These are phyloP conservation scores for Caretta caretta DNA, from an alignment of 2,113 vertebrate species.

Conservation along the genomic window DNA sequence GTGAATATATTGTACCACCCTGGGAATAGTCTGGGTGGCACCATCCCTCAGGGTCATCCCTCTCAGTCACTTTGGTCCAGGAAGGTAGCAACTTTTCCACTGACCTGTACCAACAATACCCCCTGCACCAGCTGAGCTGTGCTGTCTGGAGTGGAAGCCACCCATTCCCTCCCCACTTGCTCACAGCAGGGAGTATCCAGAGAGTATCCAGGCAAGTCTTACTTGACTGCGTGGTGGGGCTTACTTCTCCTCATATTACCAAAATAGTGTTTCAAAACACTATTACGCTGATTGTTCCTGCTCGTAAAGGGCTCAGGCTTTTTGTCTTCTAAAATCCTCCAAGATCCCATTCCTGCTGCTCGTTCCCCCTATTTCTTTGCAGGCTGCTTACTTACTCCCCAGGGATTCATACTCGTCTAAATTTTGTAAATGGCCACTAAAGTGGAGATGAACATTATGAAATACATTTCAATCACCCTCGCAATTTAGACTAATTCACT, in stretches of 20 bases:
- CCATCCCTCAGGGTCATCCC: neutral
- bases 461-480: conserved; percentile 70
- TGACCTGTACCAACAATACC: neutral
- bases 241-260: neutral
- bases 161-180: neutral
- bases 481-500: conserved; percentile 66
- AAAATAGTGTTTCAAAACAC: conserved; percentile 47
- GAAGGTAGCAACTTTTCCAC: neutral
- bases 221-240: neutral
- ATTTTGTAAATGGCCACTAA: conserved; percentile 70
- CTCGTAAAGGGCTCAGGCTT: conserved; percentile 21
- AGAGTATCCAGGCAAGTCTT: neutral
- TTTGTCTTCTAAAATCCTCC: conserved; percentile 26
- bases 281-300: neutral
- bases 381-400: conserved; percentile 38
- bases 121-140: neutral
- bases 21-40: neutral
- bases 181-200: neutral
- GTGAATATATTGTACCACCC: neutral
- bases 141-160: neutral
- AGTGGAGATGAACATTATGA: conserved; percentile 63
- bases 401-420: conserved; percentile 57
- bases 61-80: neutral
- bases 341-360: conserved; percentile 20
- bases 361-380: neutral